These are phyloP conservation scores for Atherinomorus stipes DNA, from an alignment of 2,113 vertebrate species.

Conservation along the genomic window DNA sequence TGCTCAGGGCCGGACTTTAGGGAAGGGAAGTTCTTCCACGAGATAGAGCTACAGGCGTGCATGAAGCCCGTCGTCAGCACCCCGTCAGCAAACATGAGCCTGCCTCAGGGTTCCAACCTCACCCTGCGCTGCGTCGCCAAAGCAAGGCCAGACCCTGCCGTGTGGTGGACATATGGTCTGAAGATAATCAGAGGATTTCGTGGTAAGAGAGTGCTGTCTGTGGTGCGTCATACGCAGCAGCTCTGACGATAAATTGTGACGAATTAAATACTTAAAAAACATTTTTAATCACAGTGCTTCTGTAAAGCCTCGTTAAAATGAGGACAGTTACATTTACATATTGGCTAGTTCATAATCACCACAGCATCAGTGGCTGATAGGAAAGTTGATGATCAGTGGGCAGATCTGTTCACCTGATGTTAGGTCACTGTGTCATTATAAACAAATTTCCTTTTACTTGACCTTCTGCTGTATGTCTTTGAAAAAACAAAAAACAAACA, in stretches of 20 bases:
- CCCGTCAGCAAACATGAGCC: constrained; percentile 81
- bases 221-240: constrained; percentile 14
- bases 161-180: constrained; percentile 90
- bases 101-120: constrained; percentile 82
- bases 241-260: constrained; percentile 35
- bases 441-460: constrained; percentile 40
- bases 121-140: constrained; percentile 87
- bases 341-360: constrained; percentile 36
- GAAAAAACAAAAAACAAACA: background rate
- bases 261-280: constrained; percentile 62
- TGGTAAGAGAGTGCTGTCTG: constrained; percentile 83
- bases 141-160: constrained; percentile 85
- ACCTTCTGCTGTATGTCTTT: constrained; percentile 21
- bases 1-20: constrained; percentile 87
- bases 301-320: constrained; percentile 30
- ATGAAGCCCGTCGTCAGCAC: constrained; percentile 84
- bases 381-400: constrained; percentile 46
- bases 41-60: constrained; percentile 87
- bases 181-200: constrained; percentile 91
- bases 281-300: constrained; percentile 47
- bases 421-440: constrained; percentile 26
- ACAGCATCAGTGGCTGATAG: constrained; percentile 59
- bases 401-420: constrained; percentile 38
- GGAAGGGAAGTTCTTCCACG: constrained; percentile 88
- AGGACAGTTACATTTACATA: constrained; percentile 46